Evolutionary conservation across 1,140 invertebrate species (phyloP).

Genomic region (Macrosteles quadrilineatus): DNA sequence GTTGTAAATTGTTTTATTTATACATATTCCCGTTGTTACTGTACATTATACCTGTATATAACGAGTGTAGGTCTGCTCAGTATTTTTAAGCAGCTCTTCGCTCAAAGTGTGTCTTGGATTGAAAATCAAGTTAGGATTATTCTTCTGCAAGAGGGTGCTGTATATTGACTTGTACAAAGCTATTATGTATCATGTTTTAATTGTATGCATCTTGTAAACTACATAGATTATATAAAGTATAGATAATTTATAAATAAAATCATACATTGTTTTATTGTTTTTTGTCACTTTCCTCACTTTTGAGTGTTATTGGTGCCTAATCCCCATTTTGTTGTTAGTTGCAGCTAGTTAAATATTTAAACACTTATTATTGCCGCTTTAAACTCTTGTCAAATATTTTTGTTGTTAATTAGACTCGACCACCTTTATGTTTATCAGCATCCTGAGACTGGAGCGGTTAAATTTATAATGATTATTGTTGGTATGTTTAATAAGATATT

Average conservation of each 20-base stretch:
- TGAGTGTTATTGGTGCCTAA: too few relatives aligned
- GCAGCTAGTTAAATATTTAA: too few relatives aligned
- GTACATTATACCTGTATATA: slow-evolving; percentile 5
- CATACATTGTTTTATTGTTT: background rate
- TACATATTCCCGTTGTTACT: too few relatives aligned
- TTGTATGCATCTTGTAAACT: slow-evolving; percentile 11
- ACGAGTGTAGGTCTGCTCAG: slow-evolving; percentile 2
- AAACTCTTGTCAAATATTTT: too few relatives aligned
- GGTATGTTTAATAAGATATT: too few relatives aligned
- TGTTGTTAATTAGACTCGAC: too few relatives aligned
- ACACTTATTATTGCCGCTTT: too few relatives aligned
- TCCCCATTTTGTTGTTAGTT: too few relatives aligned
- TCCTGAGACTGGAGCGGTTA: too few relatives aligned
- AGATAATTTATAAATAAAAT: slow-evolving; percentile 1
- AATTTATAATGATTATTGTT: too few relatives aligned
- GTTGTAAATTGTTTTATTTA: too few relatives aligned
- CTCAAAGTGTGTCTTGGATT: slow-evolving; percentile 7
- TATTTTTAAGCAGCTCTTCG: slow-evolving; percentile 1
- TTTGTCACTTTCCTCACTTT: background rate
- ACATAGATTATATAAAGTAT: slow-evolving; percentile 15
- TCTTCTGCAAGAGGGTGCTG: background rate
- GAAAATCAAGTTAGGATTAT: background rate
- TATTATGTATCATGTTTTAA: background rate
- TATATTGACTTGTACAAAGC: background rate
- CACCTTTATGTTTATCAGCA: too few relatives aligned